phyloP scores from a whole-genome alignment of 2,888 invertebrate genomes.

The Morinoia aosen region DNA sequence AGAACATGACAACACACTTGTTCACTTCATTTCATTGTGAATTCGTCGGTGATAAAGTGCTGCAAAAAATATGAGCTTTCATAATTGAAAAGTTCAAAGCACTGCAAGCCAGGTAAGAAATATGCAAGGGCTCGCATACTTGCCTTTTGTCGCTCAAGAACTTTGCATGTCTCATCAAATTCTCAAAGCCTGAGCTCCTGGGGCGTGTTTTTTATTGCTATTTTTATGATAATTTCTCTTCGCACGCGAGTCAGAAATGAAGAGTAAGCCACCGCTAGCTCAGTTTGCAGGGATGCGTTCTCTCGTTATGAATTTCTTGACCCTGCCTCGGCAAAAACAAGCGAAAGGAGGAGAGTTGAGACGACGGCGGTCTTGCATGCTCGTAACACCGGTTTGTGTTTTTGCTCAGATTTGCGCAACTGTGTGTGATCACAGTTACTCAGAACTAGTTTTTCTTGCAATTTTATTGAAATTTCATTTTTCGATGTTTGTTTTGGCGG shows the following conservation, averaged over 20 bases:
- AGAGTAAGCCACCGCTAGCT: background rate
- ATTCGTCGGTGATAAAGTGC: background rate
- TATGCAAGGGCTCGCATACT: background rate
- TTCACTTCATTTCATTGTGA: background rate
- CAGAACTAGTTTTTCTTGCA: background rate
- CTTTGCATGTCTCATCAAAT: background rate
- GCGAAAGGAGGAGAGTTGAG: background rate
- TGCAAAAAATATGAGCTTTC: background rate
- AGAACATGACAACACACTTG: background rate
- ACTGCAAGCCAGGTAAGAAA: background rate
- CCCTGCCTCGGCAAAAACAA: background rate
- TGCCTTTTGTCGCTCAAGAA: background rate
- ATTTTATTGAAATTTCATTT: background rate
- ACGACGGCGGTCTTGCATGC: background rate
- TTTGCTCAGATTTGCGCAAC: background rate
- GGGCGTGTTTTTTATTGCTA: background rate
- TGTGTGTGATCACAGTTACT: background rate
- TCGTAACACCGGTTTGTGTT: background rate
- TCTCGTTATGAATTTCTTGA: background rate
- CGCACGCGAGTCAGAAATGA: background rate
- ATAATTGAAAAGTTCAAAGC: background rate
- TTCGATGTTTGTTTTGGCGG: background rate
- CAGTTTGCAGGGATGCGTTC: background rate
- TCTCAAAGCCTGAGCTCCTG: background rate
- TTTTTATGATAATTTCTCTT: background rate